phyloP scores from a whole-genome alignment of 2,797 vertebrate genomes.

The Sebastolobus altivelis region DNA sequence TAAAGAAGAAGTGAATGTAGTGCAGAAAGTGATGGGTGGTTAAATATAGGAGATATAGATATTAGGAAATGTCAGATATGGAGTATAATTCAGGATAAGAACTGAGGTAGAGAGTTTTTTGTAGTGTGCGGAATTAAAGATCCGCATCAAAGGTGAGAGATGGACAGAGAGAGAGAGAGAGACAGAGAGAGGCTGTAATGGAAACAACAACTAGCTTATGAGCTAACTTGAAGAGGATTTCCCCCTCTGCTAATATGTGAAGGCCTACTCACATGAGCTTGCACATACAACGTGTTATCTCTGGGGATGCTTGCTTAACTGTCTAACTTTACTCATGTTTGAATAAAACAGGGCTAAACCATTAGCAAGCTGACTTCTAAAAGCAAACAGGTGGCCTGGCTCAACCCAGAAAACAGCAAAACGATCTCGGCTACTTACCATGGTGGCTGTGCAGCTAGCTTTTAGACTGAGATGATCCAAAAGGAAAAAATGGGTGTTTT shows the following conservation, averaged over 20 bases:
- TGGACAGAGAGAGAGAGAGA: not conserved
- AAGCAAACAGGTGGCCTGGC: slow-evolving; percentile 31
- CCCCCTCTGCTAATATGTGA: slow-evolving; percentile 35
- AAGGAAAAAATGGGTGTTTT: slow-evolving; percentile 16
- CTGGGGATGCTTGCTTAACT: slow-evolving; percentile 9
- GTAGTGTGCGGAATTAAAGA: too few relatives aligned
- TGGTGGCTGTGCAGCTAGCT: slow-evolving; percentile 69
- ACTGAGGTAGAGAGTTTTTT: too few relatives aligned
- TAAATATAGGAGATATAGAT: too few relatives aligned
- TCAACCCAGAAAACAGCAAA: not conserved
- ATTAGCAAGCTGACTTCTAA: slow-evolving; percentile 13
- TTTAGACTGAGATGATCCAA: slow-evolving; percentile 36
- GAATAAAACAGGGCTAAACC: not conserved
- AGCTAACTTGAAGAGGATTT: slow-evolving; percentile 65
- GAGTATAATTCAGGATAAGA: too few relatives aligned
- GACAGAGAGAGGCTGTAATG: not conserved
- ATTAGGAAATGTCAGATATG: too few relatives aligned
- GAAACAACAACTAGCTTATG: slow-evolving; percentile 39
- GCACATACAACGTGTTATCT: not conserved
- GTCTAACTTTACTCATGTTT: not conserved
- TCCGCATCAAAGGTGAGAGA: not conserved
- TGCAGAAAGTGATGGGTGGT: too few relatives aligned
- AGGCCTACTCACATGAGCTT: slow-evolving; percentile 55
- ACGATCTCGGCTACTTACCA: slow-evolving; percentile 73
- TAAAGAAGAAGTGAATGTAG: too few relatives aligned